A percentile compares a stretch with the other conserved stretches of the same genome.
These are phyloP conservation scores for Muscicapa comitata DNA, from an alignment of 2,797 vertebrate species.

Conservation along the genomic window DNA sequence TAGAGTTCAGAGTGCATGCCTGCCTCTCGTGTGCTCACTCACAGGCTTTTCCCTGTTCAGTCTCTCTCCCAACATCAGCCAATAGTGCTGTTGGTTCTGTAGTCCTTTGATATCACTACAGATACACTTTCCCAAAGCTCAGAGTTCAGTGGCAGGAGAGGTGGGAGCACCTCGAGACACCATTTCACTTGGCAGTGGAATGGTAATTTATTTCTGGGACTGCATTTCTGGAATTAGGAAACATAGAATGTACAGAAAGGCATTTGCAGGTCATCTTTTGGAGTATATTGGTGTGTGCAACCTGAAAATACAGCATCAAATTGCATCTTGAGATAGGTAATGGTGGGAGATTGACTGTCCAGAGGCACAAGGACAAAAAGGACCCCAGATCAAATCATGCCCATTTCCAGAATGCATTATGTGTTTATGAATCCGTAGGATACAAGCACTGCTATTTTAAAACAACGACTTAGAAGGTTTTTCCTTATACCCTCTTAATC, in stretches of 20 bases:
- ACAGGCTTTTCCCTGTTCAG: not conserved
- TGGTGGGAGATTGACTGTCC: not conserved
- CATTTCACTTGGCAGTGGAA: not conserved
- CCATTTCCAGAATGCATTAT: not conserved
- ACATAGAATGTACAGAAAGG: rapidly evolving
- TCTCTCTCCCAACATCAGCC: not conserved
- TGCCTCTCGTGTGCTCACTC: not conserved
- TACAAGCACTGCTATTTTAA: not conserved
- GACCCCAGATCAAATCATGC: not conserved
- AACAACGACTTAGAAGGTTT: not conserved
- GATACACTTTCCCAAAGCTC: not conserved
- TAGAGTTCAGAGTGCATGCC: not conserved
- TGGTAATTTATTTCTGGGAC: not conserved
- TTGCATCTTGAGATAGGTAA: not conserved
- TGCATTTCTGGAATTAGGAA: not conserved
- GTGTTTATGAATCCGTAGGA: not conserved
- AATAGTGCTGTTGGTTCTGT: not conserved
- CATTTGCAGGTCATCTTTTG: not conserved
- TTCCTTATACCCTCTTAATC: not conserved
- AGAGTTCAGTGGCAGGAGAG: not conserved
- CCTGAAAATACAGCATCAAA: not conserved
- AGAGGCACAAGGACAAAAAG: not conserved
- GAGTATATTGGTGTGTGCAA: not conserved
- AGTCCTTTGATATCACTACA: not conserved
- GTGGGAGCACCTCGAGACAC: not conserved